Percentiles rank a stretch among this genome's conserved stretches.
Conservation (phyloP, 2,113 vertebrate genomes). For the Procavia capensis region DNA sequence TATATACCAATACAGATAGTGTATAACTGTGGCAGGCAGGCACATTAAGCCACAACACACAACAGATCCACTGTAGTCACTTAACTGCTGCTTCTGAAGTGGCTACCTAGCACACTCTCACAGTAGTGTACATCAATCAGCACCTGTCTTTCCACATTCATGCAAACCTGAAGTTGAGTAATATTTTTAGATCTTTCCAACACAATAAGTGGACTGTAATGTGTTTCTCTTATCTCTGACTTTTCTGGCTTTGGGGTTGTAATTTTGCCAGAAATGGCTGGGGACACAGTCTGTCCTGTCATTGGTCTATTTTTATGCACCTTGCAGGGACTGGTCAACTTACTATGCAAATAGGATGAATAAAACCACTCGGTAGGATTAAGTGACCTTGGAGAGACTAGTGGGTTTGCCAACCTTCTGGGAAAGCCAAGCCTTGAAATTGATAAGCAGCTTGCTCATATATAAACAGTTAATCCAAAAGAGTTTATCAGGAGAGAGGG, state of each 20-base stretch:
- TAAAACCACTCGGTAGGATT: neutral
- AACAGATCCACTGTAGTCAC: neutral
- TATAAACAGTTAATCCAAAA: neutral
- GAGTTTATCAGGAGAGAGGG: neutral
- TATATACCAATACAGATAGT: neutral
- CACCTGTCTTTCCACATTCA: neutral
- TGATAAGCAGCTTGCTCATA: neutral
- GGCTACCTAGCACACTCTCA: neutral
- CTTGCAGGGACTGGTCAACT: neutral
- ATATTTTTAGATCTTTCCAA: neutral
- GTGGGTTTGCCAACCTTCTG: neutral
- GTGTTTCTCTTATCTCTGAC: neutral
- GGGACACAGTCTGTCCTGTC: neutral
- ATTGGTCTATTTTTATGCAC: neutral
- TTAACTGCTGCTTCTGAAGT: neutral
- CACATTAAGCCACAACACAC: neutral
- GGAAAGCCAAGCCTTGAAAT: neutral
- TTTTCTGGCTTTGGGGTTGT: neutral
- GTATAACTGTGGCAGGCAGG: neutral
- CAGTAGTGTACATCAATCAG: neutral
- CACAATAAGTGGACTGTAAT: neutral
- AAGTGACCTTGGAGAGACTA: neutral
- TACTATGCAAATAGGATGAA: neutral
- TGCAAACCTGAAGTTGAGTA: neutral
- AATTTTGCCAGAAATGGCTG: neutral